phyloP scores from a whole-genome alignment of 1,140 invertebrate genomes.

The Drosophila cardini region DNA sequence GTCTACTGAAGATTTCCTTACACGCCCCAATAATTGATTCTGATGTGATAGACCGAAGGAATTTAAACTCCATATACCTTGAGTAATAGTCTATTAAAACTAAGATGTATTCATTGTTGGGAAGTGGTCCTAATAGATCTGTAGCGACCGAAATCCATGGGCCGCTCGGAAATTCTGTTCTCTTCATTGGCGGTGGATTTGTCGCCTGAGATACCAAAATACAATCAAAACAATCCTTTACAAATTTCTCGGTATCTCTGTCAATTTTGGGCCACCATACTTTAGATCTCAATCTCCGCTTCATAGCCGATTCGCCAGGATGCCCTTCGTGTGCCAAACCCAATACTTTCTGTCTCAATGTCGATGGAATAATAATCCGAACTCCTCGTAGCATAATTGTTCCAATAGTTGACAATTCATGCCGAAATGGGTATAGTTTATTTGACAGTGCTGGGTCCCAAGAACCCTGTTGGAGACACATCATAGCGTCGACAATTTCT shows the following conservation, averaged over 20 bases:
- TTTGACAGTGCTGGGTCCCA: conserved; percentile 19
- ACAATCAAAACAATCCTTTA: no score
- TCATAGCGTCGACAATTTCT: conserved; percentile 35
- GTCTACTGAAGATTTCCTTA: conserved; percentile 43
- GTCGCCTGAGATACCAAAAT: no score
- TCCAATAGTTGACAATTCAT: conserved; percentile 28
- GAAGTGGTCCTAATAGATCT: no score
- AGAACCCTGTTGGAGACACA: conserved; percentile 9
- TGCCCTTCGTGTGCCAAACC: conserved; percentile 9
- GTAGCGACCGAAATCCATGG: no score
- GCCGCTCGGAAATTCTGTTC: no score
- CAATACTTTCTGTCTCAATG: conserved; percentile 30
- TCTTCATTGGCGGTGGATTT: no score
- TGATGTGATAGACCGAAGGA: no score
- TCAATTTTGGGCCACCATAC: no score
- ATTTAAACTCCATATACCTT: no score
- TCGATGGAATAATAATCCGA: conserved; percentile 67
- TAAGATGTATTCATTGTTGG: no score
- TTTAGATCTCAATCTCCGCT: conserved; percentile 1
- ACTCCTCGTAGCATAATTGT: conserved; percentile 26
- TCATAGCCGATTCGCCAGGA: conserved; percentile 18
- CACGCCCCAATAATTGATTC: conserved; percentile 25
- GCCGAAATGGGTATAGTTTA: conserved; percentile 36
- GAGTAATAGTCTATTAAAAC: no score
- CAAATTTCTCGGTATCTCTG: no score